Base-by-base conservation (phyloP, 1,140 invertebrate species). In the Spodoptera litura region DNA sequence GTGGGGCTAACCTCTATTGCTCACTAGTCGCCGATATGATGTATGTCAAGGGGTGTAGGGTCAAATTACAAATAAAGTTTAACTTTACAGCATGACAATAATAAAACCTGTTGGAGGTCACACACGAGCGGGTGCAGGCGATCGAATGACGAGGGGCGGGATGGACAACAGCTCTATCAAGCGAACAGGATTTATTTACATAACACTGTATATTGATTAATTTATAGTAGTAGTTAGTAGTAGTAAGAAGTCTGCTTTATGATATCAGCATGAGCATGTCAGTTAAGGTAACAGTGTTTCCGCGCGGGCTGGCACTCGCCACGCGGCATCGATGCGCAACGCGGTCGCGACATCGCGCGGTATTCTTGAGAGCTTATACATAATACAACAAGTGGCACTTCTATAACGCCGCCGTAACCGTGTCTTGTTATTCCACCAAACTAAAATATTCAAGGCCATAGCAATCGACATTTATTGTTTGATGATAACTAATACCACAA, bases 271-370 rank as follows among this genome's bases (percentile, higher is more conserved):
- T 10, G 71, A 27, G 6, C 55, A 72, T n/a, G 53, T 44, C 71
- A 74, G 56, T 74, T 74, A 74, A 61, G 15, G 71, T 74, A 74
- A 74, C 71, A 74, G 71, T 74, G 71, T 59, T 74, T 61, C 55
- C 71, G 56, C 71, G 71, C 56, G 55, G 61, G 71, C 71, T 70
- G 20, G 15, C 71, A 61, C 5, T 3, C 71, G 9, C 15, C 44
- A 27, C 44, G 27, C 68, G n/a, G 68, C 66, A 70, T 6, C 44
- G 20, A 5, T 53, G 66, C 66, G 66, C 66, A 31, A 53, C 66
- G 66, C 44, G 64, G 64, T 13, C 44, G 64, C 66, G 20, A 52
- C 64, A 68, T 20, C 66, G 49, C 9, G 27, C 20, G 44, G 51
- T 52, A 6, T 10, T 52, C 52, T 27, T 49, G 27, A 53, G 49